These are phyloP conservation scores for Aplocera efformata DNA, from an alignment of 2,888 invertebrate genomes.

Conservation along the genomic window DNA sequence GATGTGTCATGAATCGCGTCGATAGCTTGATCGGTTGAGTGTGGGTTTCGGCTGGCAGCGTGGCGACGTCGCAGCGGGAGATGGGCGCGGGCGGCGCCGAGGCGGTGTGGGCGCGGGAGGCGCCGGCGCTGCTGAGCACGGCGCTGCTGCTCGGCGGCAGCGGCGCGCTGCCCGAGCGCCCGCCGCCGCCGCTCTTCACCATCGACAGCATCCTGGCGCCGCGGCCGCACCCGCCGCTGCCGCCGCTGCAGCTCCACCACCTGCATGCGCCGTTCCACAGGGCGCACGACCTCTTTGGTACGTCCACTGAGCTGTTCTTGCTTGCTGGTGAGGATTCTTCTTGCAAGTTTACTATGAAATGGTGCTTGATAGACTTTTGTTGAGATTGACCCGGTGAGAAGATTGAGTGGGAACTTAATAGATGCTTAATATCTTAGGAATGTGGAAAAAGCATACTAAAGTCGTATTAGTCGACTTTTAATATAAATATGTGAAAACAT, in stretches of 20 bases:
- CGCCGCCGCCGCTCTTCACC: constrained; percentile 85
- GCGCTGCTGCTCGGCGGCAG: constrained; percentile 76
- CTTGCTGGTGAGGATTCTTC: constrained; percentile 28
- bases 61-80: constrained; percentile 61
- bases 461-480: too few species aligned
- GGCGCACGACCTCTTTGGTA: constrained; percentile 90
- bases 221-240: constrained; percentile 80
- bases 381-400: too few species aligned
- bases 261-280: constrained; percentile 84
- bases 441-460: too few species aligned
- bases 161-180: constrained; percentile 63
- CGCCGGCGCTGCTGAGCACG: constrained; percentile 73
- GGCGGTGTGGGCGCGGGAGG: constrained; percentile 62
- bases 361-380: too few species aligned
- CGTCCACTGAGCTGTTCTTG: constrained; percentile 53
- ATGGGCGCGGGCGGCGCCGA: constrained; percentile 60
- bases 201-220: constrained; percentile 93
- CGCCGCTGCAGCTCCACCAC: constrained; percentile 80
- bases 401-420: too few species aligned
- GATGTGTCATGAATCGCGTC: too few species aligned
- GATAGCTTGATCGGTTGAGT: constrained; percentile 24
- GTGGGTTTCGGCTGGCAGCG: constrained; percentile 37
- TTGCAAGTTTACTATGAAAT: constrained; percentile 8
- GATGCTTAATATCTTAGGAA: too few species aligned
- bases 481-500: too few species aligned